Percentiles rank a stretch among this genome's conserved stretches.
phyloP scores from a whole-genome alignment of 1,140 invertebrate species.

The Macrobrachium rosenbergii region DNA sequence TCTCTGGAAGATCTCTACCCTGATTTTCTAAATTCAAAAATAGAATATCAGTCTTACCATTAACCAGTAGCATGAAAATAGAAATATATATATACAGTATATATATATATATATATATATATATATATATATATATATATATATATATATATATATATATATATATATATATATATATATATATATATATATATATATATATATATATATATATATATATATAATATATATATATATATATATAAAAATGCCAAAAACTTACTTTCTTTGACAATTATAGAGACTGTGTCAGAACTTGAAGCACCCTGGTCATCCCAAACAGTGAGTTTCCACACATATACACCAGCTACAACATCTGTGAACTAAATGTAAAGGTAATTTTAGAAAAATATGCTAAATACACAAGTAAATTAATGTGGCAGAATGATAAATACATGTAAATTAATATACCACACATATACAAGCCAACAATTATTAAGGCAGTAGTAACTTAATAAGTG shows the following conservation, averaged over 20 bases:
- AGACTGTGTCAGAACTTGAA: slow-evolving; percentile 83
- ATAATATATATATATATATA: slow-evolving; percentile 18
- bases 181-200: too few relatives aligned
- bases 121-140: too few relatives aligned
- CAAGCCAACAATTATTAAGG: not conserved
- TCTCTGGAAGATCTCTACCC: too few relatives aligned
- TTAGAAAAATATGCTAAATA: not conserved
- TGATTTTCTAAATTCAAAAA: too few relatives aligned
- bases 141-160: slow-evolving; percentile 20
- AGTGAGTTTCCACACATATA: slow-evolving; percentile 89
- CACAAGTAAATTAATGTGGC: not conserved
- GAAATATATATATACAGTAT: too few relatives aligned
- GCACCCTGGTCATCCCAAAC: slow-evolving; percentile 92
- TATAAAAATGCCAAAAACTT: slow-evolving; percentile 32
- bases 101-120: too few relatives aligned
- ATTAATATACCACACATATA: not conserved
- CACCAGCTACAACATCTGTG: slow-evolving; percentile 86
- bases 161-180: too few relatives aligned
- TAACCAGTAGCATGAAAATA: too few relatives aligned
- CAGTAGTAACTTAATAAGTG: too few relatives aligned
- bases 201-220: not conserved
- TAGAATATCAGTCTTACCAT: too few relatives aligned
- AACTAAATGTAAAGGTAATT: slow-evolving; percentile 73
- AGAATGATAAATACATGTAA: not conserved
- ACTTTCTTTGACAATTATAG: slow-evolving; percentile 82